Base-by-base conservation (phyloP, 1,140 invertebrate genomes). In the Phymastichus coffea region DNA sequence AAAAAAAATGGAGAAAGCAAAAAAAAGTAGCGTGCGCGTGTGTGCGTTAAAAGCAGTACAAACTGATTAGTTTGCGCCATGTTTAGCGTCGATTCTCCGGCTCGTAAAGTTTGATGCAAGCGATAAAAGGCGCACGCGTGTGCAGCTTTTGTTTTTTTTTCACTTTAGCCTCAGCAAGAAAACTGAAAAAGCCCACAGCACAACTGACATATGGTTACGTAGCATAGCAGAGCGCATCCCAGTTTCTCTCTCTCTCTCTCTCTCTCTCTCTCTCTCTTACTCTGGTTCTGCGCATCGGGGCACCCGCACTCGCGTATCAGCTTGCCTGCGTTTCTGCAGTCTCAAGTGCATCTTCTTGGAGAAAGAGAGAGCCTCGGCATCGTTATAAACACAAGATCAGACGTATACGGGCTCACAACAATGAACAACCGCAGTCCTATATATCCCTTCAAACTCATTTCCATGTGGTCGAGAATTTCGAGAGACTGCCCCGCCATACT, bases 271-370 rank as follows among this genome's bases (percentile, higher is more conserved):
- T n/a, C n/a, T n/a, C n/a, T n/a, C n/a, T n/a, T n/a, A n/a, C n/a
- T n/a, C n/a, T n/a, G n/a, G n/a, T 26, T 40, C 8, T 8, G 28
- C 9, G 1, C 19, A 63, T 63, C 57, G 57, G 62, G 62, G 62
- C 51, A 63, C 62, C 62, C 62, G 62, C 57, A 63, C 44, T 22
- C 3, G 28, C 35, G 41, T 63, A 59, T 63, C 56, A 41, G 43
- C 44, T 63, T 55, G 56, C 56, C 23, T 40, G 35, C 25, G 28
- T 46, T 46, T 53, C 20, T 52, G 25, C 44, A 62, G 35, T 46
- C 38, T 56, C 38, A 23, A 51, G 46, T 52, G 28, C 43, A 47
- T 46, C 33, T 63, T 23, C 44, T 57, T 22, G 14, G 15, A 19
- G 10, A 30, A 7, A 10, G 15, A 4, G 15, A 6, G 30, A 6